Percentiles rank a stretch among this genome's conserved stretches.
phyloP scores from a whole-genome alignment of 2,797 vertebrate species.

The Falco rusticolus region DNA sequence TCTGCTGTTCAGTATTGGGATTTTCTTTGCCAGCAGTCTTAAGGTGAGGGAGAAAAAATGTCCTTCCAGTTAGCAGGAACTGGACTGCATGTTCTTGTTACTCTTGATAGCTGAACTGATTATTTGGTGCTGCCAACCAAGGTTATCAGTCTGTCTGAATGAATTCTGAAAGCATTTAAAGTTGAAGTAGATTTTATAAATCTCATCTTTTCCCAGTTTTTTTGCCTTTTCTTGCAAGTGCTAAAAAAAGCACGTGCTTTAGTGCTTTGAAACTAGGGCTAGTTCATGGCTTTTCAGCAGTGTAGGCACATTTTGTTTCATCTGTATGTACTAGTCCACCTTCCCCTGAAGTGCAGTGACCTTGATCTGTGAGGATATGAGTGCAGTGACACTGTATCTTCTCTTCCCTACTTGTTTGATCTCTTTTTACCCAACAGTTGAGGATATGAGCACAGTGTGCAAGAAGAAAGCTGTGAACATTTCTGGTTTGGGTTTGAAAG shows the following conservation, averaged over 20 bases:
- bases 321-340: neutral
- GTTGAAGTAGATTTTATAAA: neutral
- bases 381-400: neutral
- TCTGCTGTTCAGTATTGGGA: neutral
- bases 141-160: neutral
- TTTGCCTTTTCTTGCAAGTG: neutral
- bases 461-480: neutral
- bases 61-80: neutral
- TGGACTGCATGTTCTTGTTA: no score
- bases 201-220: neutral
- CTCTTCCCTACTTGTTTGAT: neutral
- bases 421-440: neutral
- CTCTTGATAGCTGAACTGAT: neutral
- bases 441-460: neutral
- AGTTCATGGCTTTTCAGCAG: neutral
- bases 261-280: neutral
- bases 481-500: neutral
- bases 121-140: neutral
- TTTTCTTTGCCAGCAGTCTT: neutral
- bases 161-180: neutral
- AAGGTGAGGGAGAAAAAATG: neutral
- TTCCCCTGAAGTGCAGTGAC: neutral
- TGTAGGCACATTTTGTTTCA: neutral
- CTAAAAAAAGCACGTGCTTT: neutral
- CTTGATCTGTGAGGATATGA: neutral